phyloP scores from a whole-genome alignment of 2,888 invertebrate genomes.

The Mythimna loreyi region DNA sequence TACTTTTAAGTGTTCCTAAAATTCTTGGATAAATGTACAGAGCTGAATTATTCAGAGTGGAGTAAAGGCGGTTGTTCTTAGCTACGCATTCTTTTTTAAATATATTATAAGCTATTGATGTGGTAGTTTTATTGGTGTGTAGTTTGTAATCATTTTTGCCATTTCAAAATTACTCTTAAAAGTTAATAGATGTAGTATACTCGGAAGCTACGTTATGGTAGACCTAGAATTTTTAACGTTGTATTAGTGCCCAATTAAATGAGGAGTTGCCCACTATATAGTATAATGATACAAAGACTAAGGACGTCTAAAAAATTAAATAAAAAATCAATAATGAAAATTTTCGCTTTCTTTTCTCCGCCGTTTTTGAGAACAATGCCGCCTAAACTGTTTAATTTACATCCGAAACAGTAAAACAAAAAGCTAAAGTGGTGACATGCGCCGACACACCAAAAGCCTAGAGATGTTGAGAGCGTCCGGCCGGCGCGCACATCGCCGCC shows the following conservation, averaged over 20 bases:
- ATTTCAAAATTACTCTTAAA: not conserved
- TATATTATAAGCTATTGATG: not conserved
- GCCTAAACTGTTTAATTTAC: slow-evolving; percentile 89
- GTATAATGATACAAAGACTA: not conserved
- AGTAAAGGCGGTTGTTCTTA: not conserved
- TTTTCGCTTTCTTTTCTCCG: slow-evolving; percentile 64
- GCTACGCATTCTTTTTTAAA: not conserved
- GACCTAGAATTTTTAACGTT: not conserved
- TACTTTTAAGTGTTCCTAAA: not conserved
- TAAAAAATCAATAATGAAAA: slow-evolving; percentile 70
- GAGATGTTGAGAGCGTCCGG: slow-evolving; percentile 79
- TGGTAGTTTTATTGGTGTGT: no score
- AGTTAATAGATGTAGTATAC: not conserved
- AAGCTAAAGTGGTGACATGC: slow-evolving; percentile 84
- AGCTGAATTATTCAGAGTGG: not conserved
- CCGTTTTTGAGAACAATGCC: slow-evolving; percentile 83
- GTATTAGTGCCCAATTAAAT: not conserved
- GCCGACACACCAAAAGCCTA: slow-evolving; percentile 88
- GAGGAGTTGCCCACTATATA: not conserved
- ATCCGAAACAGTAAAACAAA: slow-evolving; percentile 85
- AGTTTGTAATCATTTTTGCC: not conserved
- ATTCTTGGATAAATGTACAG: no score
- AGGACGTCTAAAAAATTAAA: slow-evolving; percentile 16
- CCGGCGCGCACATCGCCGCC: slow-evolving; percentile 78
- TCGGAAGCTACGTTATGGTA: no score